Conservation (phyloP, 2,888 invertebrate genomes). For the Conomelus anceps region DNA sequence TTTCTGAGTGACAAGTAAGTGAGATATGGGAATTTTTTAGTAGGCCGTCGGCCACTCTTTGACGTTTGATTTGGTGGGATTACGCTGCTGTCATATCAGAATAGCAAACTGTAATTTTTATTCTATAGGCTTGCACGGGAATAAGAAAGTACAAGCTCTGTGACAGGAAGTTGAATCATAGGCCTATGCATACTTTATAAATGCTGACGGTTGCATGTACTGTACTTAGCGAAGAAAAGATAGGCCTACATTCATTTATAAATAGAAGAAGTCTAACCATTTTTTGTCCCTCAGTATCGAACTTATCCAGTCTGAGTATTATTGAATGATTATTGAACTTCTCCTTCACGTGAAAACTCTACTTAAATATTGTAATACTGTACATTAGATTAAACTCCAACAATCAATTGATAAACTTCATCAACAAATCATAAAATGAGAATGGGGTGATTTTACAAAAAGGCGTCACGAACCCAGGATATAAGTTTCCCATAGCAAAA, state of each 20-base stretch:
- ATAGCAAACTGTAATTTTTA: not conserved
- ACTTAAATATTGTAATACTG: too few relatives aligned
- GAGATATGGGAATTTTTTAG: not conserved
- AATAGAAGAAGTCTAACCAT: not conserved
- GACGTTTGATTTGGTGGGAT: not conserved
- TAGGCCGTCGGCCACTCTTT: not conserved
- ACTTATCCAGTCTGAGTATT: too few relatives aligned
- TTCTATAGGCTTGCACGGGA: not conserved
- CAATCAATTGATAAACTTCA: too few relatives aligned
- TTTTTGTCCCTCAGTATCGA: not conserved
- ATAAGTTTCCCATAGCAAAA: too few relatives aligned
- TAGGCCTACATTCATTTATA: not conserved
- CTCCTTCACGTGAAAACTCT: too few relatives aligned
- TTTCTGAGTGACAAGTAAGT: not conserved
- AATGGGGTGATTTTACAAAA: too few relatives aligned
- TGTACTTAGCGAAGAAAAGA: not conserved
- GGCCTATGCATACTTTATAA: not conserved
- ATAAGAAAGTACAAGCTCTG: not conserved
- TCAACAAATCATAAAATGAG: too few relatives aligned
- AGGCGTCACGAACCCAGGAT: too few relatives aligned
- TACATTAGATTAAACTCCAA: too few relatives aligned
- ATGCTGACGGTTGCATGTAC: not conserved
- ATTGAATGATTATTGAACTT: too few relatives aligned
- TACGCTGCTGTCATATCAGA: not conserved
- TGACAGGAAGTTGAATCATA: not conserved